Percentiles rank a stretch among this genome's conserved stretches.
Conservation (phyloP, 2,113 vertebrate species). For the Megaleporinus macrocephalus region DNA sequence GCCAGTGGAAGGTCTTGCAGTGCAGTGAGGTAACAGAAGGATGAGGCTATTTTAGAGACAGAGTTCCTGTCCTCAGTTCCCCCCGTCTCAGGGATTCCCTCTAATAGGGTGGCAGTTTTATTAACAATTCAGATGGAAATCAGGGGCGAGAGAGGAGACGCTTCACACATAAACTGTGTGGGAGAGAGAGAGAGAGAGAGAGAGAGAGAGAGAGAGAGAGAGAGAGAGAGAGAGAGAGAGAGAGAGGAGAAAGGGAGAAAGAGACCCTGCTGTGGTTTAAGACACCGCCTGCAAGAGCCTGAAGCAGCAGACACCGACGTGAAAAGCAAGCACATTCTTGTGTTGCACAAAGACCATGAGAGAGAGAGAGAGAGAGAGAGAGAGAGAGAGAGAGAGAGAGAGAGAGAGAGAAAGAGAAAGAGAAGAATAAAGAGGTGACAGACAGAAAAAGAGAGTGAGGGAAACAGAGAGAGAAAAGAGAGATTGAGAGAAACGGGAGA, state of each 20-base stretch:
- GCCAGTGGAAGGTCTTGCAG: neutral
- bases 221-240: neutral
- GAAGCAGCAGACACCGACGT: slow-evolving; percentile 78
- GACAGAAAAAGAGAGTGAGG: neutral
- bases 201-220: neutral
- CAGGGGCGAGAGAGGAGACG: slow-evolving; percentile 84
- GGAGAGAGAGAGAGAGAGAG: slow-evolving; percentile 72
- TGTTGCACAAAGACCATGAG: slow-evolving; percentile 55
- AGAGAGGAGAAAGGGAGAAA: slow-evolving; percentile 44
- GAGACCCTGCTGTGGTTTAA: slow-evolving; percentile 87
- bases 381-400: neutral
- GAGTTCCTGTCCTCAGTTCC: slow-evolving; percentile 87
- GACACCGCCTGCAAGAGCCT: slow-evolving; percentile 85
- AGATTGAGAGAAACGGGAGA: neutral
- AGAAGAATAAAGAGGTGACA: neutral
- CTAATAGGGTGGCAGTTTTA: slow-evolving; percentile 87
- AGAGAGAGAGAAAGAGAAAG: slow-evolving; percentile 30
- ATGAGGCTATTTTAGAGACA: slow-evolving; percentile 31
- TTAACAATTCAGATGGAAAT: slow-evolving; percentile 93
- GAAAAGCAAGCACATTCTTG: slow-evolving; percentile 89
- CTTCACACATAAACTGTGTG: slow-evolving; percentile 91
- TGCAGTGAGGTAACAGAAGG: slow-evolving; percentile 3
- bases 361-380: slow-evolving; percentile 16
- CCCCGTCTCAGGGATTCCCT: slow-evolving; percentile 81
- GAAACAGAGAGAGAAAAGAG: too few species aligned